Percentiles rank a stretch among this genome's conserved stretches.
phyloP scores from a whole-genome alignment of 2,888 invertebrate genomes.

The Scelioninae gen. 1 region DNA sequence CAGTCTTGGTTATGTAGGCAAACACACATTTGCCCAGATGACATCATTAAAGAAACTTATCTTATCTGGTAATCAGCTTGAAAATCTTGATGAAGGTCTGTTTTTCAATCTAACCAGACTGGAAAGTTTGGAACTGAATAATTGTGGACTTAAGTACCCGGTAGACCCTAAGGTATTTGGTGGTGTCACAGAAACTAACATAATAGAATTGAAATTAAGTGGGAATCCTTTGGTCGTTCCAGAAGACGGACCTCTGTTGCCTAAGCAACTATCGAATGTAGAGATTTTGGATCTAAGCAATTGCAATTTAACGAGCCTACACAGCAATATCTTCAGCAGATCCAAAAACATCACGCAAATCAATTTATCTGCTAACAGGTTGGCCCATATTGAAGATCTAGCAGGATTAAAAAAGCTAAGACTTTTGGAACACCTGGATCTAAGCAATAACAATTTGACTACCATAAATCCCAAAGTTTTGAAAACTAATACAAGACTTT shows the following conservation, averaged over 20 bases:
- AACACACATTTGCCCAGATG: too few relatives aligned
- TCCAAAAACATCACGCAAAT: conserved; percentile 88
- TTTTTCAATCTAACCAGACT: conserved; percentile 88
- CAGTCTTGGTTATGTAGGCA: too few relatives aligned
- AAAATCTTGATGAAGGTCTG: too few relatives aligned
- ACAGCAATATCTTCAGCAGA: conserved; percentile 87
- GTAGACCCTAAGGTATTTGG: conserved; percentile 89
- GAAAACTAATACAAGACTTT: conserved; percentile 86
- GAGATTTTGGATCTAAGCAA: conserved; percentile 88
- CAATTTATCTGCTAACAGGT: conserved; percentile 87
- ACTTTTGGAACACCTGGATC: conserved; percentile 87
- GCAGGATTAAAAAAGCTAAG: conserved; percentile 86
- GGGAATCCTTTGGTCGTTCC: conserved; percentile 89
- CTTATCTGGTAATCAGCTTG: too few relatives aligned
- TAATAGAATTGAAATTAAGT: conserved; percentile 88
- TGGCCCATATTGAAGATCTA: conserved; percentile 85
- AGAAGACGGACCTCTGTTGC: conserved; percentile 86
- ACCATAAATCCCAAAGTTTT: too few relatives aligned
- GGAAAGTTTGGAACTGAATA: conserved; percentile 88
- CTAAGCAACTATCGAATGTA: conserved; percentile 88
- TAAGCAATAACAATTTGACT: conserved; percentile 87
- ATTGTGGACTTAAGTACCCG: conserved; percentile 88
- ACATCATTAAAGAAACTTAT: too few relatives aligned
- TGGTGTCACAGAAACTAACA: conserved; percentile 87
- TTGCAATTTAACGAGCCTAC: conserved; percentile 87